Evolutionary conservation across 2,797 vertebrate species (phyloP), one percentile per base, ranked within the genome.

Genomic region (Aphelocoma californica): DNA sequence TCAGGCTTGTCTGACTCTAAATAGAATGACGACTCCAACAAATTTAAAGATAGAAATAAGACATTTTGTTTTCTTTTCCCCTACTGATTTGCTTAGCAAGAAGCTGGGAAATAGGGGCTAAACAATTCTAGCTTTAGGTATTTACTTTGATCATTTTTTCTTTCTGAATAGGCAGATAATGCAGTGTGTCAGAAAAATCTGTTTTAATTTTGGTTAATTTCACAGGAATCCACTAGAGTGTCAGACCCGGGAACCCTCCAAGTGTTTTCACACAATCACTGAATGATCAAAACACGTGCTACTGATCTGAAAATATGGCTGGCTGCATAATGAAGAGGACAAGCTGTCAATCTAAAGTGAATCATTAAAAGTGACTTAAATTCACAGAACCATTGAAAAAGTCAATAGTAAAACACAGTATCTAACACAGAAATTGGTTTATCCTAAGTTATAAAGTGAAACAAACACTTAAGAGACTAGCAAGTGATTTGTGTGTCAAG

Each of bases 1-100:
- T 90, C 93, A 92, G 77, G 64, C 74, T 92, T 88, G 71, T 90
- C 90, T 88, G 44, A 88, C 86, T 93, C 82, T 77, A 92, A 93
- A 92, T 1, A 93, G 74, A 95, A 95, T 77, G 87, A 96, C 0
- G 0, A 84, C 53, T 80, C 80, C 70, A 86, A 85, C 80, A 96
- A 95, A 86, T 58, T 53, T 62, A 70, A 91, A 92, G 82, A 88
- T 51, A 80, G 85, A 88, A 91, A 91, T 65, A 77, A 64, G 61
- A 45, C 15, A 17, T 4, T 25, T 25, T 81, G 36, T 36, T 31
- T 28, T 18, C 12, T 6, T 48, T 48, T 48, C 24, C 1, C 3
- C 36, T 48, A 58, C 2, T 86, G 24, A 92, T 88, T 56, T 81
- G 18, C 38, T 86, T 91, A 88, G 48, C 9, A 79, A 84, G 77